Percentiles rank a stretch among this genome's conserved stretches.
Evolutionary conservation across 2,797 vertebrate genomes (phyloP).

Genomic region (Echiichthys vipera): DNA sequence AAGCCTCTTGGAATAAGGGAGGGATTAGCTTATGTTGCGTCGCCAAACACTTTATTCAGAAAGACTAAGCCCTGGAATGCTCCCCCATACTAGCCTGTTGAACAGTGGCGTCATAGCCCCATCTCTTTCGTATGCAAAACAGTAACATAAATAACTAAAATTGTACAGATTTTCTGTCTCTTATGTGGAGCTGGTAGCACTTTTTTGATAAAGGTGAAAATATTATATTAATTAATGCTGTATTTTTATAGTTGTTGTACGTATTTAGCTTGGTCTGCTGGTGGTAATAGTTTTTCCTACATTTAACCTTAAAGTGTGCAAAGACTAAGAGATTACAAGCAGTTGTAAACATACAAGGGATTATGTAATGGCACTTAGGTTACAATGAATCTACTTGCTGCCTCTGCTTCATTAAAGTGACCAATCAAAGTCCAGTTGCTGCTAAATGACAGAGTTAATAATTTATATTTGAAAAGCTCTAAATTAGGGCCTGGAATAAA

Average conservation of each 20-base stretch:
- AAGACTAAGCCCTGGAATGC: constrained; percentile 76
- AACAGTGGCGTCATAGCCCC: constrained; percentile 46
- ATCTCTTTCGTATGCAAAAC: constrained; percentile 41
- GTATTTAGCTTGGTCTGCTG: background rate
- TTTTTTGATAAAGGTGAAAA: constrained; percentile 10
- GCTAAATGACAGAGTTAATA: background rate
- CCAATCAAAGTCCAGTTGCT: background rate
- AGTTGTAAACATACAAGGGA: background rate
- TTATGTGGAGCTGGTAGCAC: background rate
- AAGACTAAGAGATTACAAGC: background rate
- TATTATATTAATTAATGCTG: background rate
- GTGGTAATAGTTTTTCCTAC: background rate
- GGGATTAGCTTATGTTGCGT: constrained; percentile 72
- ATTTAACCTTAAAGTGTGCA: background rate
- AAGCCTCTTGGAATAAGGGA: constrained; percentile 78
- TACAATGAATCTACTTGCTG: background rate
- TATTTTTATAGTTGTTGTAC: background rate
- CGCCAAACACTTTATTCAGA: constrained; percentile 72
- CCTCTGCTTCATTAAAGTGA: background rate
- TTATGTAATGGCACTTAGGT: background rate
- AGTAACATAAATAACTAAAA: constrained; percentile 30
- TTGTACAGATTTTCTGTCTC: background rate
- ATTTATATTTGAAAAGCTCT: background rate
- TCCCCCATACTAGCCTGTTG: constrained; percentile 53
- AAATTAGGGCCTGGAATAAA: background rate